A percentile compares a stretch with the other conserved stretches of the same genome.
phyloP scores from a whole-genome alignment of 2,113 vertebrate species.

The Lota lota region DNA sequence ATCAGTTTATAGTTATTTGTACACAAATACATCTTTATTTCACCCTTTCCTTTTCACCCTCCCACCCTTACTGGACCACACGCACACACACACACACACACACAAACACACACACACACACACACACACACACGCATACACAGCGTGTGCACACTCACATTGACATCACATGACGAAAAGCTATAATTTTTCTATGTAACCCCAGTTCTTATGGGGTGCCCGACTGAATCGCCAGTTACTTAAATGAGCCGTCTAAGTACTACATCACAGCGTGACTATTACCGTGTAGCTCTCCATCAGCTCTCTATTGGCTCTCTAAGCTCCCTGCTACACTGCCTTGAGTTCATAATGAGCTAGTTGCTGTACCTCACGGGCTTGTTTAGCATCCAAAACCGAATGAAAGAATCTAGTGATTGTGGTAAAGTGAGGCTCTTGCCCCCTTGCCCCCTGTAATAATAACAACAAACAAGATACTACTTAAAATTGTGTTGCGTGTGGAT shows the following conservation, averaged over 20 bases:
- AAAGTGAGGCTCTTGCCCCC: constrained; percentile 31
- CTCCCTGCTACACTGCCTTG: background rate
- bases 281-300: constrained; percentile 1
- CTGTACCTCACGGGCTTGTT: constrained; percentile 3
- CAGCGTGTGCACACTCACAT: background rate
- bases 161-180: background rate
- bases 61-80: background rate
- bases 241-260: constrained; percentile 16
- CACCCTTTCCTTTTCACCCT: too few species aligned
- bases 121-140: constrained; percentile 11
- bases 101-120: constrained; percentile 1
- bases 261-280: constrained; percentile 2
- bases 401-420: constrained; percentile 17
- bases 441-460: constrained; percentile 56
- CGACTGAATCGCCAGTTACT: background rate
- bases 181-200: background rate
- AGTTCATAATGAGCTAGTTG: constrained; percentile 1
- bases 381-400: constrained; percentile 27
- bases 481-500: background rate
- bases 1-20: too few species aligned
- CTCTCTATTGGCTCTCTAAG: background rate
- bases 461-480: constrained; percentile 53
- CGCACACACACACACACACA: constrained; percentile 5
- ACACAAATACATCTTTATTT: too few species aligned
- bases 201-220: background rate